These are phyloP conservation scores for Muntiacus reevesi DNA, from an alignment of 2,113 vertebrate genomes.

Conservation along the genomic window DNA sequence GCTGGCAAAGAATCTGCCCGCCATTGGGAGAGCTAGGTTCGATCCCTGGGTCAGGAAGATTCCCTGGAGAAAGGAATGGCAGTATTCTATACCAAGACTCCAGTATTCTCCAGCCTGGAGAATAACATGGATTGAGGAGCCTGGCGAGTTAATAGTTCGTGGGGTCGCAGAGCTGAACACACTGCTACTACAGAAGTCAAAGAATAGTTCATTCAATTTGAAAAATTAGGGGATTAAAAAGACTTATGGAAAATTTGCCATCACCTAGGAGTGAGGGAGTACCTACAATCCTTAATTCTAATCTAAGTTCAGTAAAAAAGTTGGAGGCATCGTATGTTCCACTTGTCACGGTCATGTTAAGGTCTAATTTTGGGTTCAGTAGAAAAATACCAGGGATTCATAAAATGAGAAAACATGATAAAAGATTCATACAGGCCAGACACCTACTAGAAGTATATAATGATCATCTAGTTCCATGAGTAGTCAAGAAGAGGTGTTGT, in stretches of 20 bases:
- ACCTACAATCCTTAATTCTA: neutral
- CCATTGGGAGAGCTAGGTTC: neutral
- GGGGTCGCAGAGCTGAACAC: neutral
- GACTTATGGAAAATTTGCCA: neutral
- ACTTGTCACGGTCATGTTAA: neutral
- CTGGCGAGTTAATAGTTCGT: accelerated
- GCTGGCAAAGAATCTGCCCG: neutral
- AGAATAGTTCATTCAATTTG: neutral
- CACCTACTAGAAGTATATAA: too few relatives aligned
- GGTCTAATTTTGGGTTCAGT: neutral
- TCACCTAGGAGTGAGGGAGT: neutral
- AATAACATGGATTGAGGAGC: neutral
- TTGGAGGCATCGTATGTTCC: accelerated
- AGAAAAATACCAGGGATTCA: neutral
- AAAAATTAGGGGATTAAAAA: neutral
- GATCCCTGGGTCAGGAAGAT: neutral
- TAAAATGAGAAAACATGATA: neutral
- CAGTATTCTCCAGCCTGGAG: neutral
- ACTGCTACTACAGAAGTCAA: neutral
- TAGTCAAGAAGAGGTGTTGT: neutral
- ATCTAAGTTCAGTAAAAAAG: neutral
- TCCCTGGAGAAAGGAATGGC: neutral
- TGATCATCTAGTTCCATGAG: neutral
- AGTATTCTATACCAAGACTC: neutral
- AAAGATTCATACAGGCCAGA: neutral